A percentile compares a stretch with the other conserved stretches of the same genome.
Conservation (phyloP, 2,797 vertebrate genomes). For the Sebastes matsubarae region DNA sequence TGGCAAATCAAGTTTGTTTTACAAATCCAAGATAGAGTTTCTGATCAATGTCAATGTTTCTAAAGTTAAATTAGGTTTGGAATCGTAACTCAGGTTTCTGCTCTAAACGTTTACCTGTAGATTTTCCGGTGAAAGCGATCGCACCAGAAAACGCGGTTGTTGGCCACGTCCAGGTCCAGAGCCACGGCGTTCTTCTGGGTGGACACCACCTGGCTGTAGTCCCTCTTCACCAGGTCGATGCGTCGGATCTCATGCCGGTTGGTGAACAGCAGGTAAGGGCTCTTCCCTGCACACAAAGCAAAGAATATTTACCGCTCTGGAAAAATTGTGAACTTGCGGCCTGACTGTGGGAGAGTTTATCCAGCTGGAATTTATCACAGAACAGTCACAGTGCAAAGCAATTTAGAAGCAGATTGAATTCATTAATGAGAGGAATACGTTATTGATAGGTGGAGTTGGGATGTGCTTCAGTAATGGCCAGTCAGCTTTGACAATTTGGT, state of each 20-base stretch:
- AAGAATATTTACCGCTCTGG: background rate
- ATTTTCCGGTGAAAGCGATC: constrained; percentile 96
- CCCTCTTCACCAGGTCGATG: constrained; percentile 93
- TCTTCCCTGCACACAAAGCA: constrained; percentile 83
- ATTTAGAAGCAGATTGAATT: background rate
- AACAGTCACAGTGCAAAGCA: background rate
- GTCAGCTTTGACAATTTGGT: constrained; percentile 16
- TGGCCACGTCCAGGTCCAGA: constrained; percentile 92
- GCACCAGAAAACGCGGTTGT: constrained; percentile 96
- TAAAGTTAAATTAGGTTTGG: background rate
- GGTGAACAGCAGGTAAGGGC: constrained; percentile 94
- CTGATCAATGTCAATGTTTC: background rate
- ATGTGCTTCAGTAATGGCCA: constrained; percentile 5
- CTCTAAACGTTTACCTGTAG: constrained; percentile 85
- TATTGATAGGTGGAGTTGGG: background rate
- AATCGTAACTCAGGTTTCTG: background rate
- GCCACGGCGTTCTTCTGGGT: constrained; percentile 96
- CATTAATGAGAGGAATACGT: background rate
- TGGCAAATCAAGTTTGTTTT: background rate
- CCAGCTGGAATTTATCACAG: background rate
- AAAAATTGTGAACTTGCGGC: background rate
- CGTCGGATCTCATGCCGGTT: constrained; percentile 96
- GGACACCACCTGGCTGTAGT: constrained; percentile 94
- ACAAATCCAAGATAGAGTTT: background rate
- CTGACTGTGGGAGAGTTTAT: background rate